Percentiles rank a stretch among this genome's conserved stretches.
Evolutionary conservation across 2,888 invertebrate genomes (phyloP).

Genomic region (Spodoptera littoralis): DNA sequence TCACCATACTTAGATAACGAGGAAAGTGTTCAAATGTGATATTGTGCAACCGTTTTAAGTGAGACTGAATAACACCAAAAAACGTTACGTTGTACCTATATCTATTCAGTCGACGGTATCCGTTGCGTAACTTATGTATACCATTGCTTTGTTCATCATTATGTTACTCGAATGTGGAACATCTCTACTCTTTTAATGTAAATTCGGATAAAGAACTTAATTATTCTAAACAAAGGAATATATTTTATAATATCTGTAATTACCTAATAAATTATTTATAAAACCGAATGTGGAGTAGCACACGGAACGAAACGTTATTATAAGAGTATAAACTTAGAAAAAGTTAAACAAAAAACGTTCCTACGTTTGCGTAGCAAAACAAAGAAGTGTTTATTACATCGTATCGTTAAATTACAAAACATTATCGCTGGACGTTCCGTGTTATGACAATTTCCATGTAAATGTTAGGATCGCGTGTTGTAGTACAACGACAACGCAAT

Average conservation of each 20-base stretch:
- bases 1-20: slow-evolving; percentile 80
- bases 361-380: slow-evolving; percentile 16
- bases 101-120: slow-evolving; percentile 45
- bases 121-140: slow-evolving; percentile 65
- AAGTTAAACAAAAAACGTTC: neutral
- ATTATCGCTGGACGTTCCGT: slow-evolving; percentile 52
- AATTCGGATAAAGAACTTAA: slow-evolving; percentile 31
- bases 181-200: slow-evolving; percentile 41
- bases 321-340: neutral
- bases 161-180: slow-evolving; percentile 59
- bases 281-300: neutral
- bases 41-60: slow-evolving; percentile 72
- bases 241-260: slow-evolving; percentile 8
- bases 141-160: slow-evolving; percentile 68
- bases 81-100: slow-evolving; percentile 61
- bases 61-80: slow-evolving; percentile 67
- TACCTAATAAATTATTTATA: neutral
- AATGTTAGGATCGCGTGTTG: slow-evolving; percentile 68
- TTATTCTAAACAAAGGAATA: slow-evolving; percentile 17
- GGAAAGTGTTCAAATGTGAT: slow-evolving; percentile 77
- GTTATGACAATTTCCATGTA: slow-evolving; percentile 66
- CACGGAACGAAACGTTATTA: neutral
- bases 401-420: slow-evolving; percentile 55
- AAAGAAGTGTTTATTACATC: slow-evolving; percentile 49
- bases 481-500: slow-evolving; percentile 58